phyloP scores from a whole-genome alignment of 2,797 vertebrate species.

The Leucoraja ocellata region DNA sequence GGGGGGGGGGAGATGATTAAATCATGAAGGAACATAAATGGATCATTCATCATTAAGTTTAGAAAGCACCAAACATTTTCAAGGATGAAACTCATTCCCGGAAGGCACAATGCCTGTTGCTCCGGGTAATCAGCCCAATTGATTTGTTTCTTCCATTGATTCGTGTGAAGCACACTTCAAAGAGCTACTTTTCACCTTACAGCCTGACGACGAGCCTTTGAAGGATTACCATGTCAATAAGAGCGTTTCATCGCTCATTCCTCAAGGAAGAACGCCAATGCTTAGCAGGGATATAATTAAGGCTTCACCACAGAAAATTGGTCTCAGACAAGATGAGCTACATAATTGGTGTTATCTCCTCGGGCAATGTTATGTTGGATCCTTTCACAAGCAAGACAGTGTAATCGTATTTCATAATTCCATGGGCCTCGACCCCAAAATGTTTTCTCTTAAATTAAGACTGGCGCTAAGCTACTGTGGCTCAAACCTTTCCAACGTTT shows the following conservation, averaged over 20 bases:
- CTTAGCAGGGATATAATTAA: neutral
- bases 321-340: neutral
- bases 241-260: neutral
- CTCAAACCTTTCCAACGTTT: no score
- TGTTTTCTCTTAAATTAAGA: neutral
- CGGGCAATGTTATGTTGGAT: neutral
- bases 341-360: neutral
- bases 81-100: neutral
- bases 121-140: neutral
- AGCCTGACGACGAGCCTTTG: neutral
- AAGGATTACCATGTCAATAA: neutral
- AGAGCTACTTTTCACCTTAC: neutral
- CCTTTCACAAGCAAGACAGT: no score
- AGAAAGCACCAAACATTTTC: neutral
- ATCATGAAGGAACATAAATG: neutral
- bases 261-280: neutral
- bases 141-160: neutral
- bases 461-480: neutral
- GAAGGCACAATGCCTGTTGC: neutral
- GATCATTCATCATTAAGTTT: neutral
- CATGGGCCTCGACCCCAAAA: neutral
- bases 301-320: no score
- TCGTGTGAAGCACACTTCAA: neutral
- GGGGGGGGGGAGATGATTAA: no score
- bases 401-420: neutral